Evolutionary conservation across 2,888 invertebrate species (phyloP).

Genomic region (Muscina levida): DNA sequence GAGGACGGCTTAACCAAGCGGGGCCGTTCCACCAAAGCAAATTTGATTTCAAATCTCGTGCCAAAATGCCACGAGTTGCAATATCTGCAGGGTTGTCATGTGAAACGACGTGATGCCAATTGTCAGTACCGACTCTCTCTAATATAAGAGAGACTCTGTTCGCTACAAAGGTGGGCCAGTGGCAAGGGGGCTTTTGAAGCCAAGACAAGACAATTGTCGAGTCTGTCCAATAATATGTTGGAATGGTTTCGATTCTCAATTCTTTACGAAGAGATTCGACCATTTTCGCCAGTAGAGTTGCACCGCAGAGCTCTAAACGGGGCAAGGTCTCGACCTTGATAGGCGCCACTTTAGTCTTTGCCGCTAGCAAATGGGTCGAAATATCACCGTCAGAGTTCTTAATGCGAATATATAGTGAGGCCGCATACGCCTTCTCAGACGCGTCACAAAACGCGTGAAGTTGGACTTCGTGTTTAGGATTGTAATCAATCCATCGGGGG

Average conservation of each 20-base stretch:
- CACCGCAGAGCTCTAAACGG: constrained; percentile 37
- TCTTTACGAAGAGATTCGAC: constrained; percentile 8
- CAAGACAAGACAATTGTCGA: constrained; percentile 27
- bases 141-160: constrained; percentile 20
- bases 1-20: background rate
- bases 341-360: background rate
- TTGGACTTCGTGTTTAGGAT: background rate
- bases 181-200: constrained; percentile 26
- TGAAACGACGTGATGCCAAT: constrained; percentile 24
- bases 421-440: constrained; percentile 5
- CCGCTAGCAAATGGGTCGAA: background rate
- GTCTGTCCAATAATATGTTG: constrained; percentile 21
- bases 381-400: background rate
- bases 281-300: constrained; percentile 30
- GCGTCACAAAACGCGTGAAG: constrained; percentile 67
- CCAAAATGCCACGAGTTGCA: constrained; percentile 15
- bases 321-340: background rate
- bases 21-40: constrained; percentile 1
- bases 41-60: constrained; percentile 19
- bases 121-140: background rate
- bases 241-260: background rate
- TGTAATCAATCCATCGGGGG: background rate
- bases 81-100: constrained; percentile 18
- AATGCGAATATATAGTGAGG: background rate
- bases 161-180: constrained; percentile 27